These are phyloP conservation scores for Choloepus hoffmanni DNA, from an alignment of 2,113 vertebrate species.

Conservation along the genomic window DNA sequence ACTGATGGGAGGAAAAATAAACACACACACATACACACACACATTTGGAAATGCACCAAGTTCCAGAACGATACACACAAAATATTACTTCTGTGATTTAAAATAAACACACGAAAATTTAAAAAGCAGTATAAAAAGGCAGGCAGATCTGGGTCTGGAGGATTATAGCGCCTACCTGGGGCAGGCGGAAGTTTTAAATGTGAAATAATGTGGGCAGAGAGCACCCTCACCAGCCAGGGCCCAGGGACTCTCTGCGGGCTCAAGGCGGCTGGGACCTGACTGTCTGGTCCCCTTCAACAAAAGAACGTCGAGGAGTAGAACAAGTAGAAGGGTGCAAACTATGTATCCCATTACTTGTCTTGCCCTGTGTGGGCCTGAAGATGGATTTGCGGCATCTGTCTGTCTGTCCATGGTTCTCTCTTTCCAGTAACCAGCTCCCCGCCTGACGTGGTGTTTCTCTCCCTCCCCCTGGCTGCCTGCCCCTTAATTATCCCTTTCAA, in stretches of 20 bases:
- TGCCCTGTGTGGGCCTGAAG: not conserved
- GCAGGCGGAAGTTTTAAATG: accelerated
- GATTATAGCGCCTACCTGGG: not conserved
- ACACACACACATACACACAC: too few species aligned
- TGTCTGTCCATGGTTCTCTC: not conserved
- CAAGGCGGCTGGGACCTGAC: not conserved
- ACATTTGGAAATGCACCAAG: not conserved
- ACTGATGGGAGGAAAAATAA: not conserved
- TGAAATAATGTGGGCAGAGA: not conserved
- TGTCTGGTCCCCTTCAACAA: not conserved
- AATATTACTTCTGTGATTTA: not conserved
- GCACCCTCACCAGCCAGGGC: too few species aligned
- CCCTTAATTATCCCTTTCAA: constrained; percentile 12
- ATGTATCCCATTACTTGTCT: not conserved
- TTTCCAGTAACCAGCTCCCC: not conserved
- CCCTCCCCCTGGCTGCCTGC: not conserved
- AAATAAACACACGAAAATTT: not conserved
- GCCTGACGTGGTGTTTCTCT: not conserved
- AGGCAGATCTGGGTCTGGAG: not conserved
- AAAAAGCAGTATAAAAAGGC: not conserved
- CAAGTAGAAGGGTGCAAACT: not conserved
- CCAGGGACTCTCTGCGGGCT: not conserved
- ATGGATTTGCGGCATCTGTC: not conserved
- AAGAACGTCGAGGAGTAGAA: not conserved
- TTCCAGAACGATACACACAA: not conserved